Evolutionary conservation across 2,797 vertebrate species (phyloP), one percentile per base, ranked within the genome.

Genomic region (Acanthopagrus latus): DNA sequence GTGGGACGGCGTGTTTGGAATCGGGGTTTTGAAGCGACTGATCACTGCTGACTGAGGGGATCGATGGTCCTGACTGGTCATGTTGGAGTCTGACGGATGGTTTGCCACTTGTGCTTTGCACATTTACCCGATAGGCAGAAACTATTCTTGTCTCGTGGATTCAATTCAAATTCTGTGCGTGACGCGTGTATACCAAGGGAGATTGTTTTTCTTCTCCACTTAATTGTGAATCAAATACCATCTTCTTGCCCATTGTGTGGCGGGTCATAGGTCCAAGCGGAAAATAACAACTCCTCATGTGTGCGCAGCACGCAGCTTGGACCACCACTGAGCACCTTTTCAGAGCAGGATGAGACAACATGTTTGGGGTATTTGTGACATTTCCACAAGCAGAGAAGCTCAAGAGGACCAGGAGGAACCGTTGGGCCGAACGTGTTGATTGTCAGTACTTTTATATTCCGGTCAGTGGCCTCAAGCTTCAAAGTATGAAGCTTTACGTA

Each of bases 21-120:
- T 85, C 71, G 54, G 78, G 79, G 84, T 58, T 71, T 76, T 54
- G 73, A 67, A 57, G 64, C 41, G 41, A 66, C 76, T 91, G 87
- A 91, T 93, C 89, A 90, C 86, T 93, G 88, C 86, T 90, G 88
- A 94, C 90, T 73, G 80, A 57, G 65, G 52, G 66, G 78, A 93
- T 94, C 91, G 83, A 82, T 92, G 43, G 21, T 67, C 71, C 77
- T 81, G 69, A 78, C 56, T 85, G 81, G 56, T 63, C 43, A 23
- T 57, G 17, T 52, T 78, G 57, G 52, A 59, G 78, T 73, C 81
- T 91, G 86, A 92, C 86, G 81, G 80, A 90, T 93, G 80, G 80
- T 59, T 67, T 75, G 82, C 69, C 83, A 58, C 51, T 76, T 82
- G 74, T 63, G 81, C 89, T 89, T 78, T 78, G 67, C 83, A 76